Conservation (phyloP, 2,113 vertebrate species). For the Phycodurus eques region DNA sequence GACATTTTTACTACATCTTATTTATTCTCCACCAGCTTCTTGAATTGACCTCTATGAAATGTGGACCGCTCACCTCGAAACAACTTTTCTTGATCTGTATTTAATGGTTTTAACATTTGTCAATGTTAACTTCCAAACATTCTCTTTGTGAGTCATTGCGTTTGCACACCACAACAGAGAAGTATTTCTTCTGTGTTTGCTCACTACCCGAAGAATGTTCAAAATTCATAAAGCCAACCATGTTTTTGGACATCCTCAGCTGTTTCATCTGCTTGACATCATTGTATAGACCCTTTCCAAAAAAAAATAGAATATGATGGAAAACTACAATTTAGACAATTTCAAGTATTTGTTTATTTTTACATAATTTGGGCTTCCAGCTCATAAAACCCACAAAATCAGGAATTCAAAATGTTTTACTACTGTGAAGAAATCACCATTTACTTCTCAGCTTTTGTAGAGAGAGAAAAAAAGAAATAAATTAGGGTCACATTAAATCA, state of each 20-base stretch:
- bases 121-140: neutral
- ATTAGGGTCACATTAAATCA: too few species aligned
- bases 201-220: neutral
- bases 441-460: too few species aligned
- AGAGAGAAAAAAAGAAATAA: too few species aligned
- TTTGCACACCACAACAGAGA: neutral
- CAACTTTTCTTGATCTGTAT: neutral
- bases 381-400: too few species aligned
- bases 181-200: neutral
- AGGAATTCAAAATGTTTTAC: too few species aligned
- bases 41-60: neutral
- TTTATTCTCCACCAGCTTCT: neutral
- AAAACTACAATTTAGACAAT: too few species aligned
- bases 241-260: neutral
- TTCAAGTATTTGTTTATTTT: too few species aligned
- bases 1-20: neutral
- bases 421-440: too few species aligned
- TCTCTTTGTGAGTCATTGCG: neutral
- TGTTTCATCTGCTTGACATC: conserved; percentile 14
- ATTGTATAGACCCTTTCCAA: too few species aligned
- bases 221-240: neutral
- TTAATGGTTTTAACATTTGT: neutral
- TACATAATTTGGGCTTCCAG: too few species aligned
- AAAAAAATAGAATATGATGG: too few species aligned
- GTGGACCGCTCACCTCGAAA: neutral